Conservation (phyloP, 2,888 invertebrate species). For the Caenorhabditis sp. region DNA sequence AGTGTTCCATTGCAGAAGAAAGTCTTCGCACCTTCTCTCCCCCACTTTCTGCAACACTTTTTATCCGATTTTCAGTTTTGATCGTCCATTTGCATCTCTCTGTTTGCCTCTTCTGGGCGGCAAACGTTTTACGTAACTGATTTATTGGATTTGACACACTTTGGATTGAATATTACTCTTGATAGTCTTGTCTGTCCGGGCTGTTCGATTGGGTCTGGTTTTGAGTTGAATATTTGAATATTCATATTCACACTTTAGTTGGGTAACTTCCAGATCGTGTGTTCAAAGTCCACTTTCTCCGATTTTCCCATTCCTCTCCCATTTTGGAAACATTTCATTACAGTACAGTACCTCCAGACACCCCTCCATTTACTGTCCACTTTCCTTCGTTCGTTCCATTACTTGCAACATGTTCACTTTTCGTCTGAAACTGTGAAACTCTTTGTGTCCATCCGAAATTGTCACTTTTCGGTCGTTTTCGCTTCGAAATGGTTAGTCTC, state of each 20-base stretch:
- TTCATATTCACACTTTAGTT: too few species aligned
- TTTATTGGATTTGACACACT: conserved; percentile 33
- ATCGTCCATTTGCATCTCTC: conserved; percentile 26
- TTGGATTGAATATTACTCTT: too few species aligned
- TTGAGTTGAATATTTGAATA: too few species aligned
- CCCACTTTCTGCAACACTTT: conserved; percentile 1
- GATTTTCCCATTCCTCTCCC: too few species aligned
- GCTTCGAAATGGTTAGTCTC: conserved; percentile 16
- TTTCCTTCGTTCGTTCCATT: neutral
- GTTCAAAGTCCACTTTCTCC: too few species aligned
- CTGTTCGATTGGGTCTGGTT: too few species aligned
- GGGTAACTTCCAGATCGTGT: too few species aligned
- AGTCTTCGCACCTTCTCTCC: conserved; percentile 14
- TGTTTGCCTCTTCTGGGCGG: conserved; percentile 15
- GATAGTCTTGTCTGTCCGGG: too few species aligned
- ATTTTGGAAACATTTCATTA: conserved; percentile 28
- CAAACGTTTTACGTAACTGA: conserved; percentile 38
- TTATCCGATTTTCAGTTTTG: conserved; percentile 49
- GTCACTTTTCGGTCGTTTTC: too few species aligned
- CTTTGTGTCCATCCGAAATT: conserved; percentile 7
- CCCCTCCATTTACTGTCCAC: neutral
- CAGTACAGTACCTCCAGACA: conserved; percentile 12
- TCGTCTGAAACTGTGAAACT: conserved; percentile 23
- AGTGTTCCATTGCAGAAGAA: conserved; percentile 15
- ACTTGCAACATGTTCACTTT: conserved; percentile 53